These are phyloP conservation scores for Clusia tigrina DNA, from an alignment of 2,888 invertebrate genomes.

Conservation along the genomic window DNA sequence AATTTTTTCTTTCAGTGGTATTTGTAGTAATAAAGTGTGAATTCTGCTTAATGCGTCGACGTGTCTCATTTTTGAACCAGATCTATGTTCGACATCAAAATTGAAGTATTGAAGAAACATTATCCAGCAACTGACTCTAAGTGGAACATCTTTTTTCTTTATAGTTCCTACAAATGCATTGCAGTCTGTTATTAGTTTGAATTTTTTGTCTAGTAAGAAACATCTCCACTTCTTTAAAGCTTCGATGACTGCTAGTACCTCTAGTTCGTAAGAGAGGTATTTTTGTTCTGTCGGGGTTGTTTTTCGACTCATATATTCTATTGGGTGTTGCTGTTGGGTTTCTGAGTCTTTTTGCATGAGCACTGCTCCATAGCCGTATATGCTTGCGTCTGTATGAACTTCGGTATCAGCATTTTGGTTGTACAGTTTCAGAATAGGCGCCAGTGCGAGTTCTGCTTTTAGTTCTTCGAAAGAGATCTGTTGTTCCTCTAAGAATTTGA, in stretches of 20 bases:
- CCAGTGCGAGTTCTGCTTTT: constrained; percentile 12
- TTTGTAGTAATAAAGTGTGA: neutral
- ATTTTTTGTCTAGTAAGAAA: constrained; percentile 34
- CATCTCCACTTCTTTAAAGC: constrained; percentile 37
- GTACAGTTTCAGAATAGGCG: constrained; percentile 30
- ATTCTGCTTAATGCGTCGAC: constrained; percentile 34
- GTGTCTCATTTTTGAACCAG: constrained; percentile 31
- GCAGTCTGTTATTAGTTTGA: constrained; percentile 46
- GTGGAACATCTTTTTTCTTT: constrained; percentile 19
- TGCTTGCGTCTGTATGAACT: too few relatives aligned
- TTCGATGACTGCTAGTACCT: constrained; percentile 34
- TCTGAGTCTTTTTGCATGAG: constrained; percentile 27
- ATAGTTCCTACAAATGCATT: constrained; percentile 22
- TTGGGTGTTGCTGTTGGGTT: constrained; percentile 10
- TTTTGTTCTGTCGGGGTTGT: constrained; percentile 10
- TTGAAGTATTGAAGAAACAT: constrained; percentile 34
- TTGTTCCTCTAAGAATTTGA: constrained; percentile 21
- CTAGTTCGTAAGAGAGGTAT: constrained; percentile 38
- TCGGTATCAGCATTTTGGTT: constrained; percentile 21
- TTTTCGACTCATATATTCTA: constrained; percentile 23
- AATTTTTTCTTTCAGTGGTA: neutral
- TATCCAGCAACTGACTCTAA: constrained; percentile 33
- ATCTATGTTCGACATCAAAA: constrained; percentile 31
- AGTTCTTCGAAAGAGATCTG: constrained; percentile 18
- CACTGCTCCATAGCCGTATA: constrained; percentile 28